phyloP scores from a whole-genome alignment of 1,140 invertebrate species.

The Monochamus saltuarius region DNA sequence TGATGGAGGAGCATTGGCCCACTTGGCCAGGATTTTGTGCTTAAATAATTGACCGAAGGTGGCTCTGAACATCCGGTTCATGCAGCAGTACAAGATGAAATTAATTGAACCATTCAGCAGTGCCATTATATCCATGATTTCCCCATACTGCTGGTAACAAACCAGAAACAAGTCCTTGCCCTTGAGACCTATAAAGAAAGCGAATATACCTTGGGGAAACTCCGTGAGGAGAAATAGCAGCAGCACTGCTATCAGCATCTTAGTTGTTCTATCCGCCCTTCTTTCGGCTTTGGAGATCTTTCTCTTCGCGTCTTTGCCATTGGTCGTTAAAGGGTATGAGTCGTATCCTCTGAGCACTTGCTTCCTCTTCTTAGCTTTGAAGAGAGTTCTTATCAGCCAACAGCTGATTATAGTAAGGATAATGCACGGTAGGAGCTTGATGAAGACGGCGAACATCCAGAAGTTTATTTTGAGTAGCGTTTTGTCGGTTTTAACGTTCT shows the following conservation, averaged over 20 bases:
- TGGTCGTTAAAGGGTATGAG: slow-evolving; percentile 53
- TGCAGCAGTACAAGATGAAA: slow-evolving; percentile 92
- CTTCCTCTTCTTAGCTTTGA: slow-evolving; percentile 68
- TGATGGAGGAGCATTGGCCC: slow-evolving; percentile 39
- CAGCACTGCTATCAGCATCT: slow-evolving; percentile 86
- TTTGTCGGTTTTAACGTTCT: slow-evolving; percentile 59
- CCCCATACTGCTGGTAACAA: slow-evolving; percentile 79
- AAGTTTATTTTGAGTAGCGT: slow-evolving; percentile 74
- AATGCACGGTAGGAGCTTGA: slow-evolving; percentile 82
- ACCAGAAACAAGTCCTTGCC: slow-evolving; percentile 72
- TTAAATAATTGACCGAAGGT: slow-evolving; percentile 79
- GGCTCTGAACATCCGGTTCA: slow-evolving; percentile 88
- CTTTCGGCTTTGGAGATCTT: slow-evolving; percentile 64
- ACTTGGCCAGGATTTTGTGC: slow-evolving; percentile 49
- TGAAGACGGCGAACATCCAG: slow-evolving; percentile 82
- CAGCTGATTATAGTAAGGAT: slow-evolving; percentile 81
- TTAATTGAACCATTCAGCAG: slow-evolving; percentile 90
- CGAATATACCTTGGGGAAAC: slow-evolving; percentile 79
- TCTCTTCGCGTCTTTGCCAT: slow-evolving; percentile 27
- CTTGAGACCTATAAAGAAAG: slow-evolving; percentile 69
- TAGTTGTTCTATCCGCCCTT: slow-evolving; percentile 81
- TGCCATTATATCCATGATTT: slow-evolving; percentile 89
- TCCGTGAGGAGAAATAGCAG: slow-evolving; percentile 85
- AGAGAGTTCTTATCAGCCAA: slow-evolving; percentile 74
- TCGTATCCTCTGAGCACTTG: slow-evolving; percentile 66